Evolutionary conservation across 53 echinoderm and acorn worm genomes (phyloP), one percentile per base, ranked within the genome.

Genomic region (Echinarachnius parma): DNA sequence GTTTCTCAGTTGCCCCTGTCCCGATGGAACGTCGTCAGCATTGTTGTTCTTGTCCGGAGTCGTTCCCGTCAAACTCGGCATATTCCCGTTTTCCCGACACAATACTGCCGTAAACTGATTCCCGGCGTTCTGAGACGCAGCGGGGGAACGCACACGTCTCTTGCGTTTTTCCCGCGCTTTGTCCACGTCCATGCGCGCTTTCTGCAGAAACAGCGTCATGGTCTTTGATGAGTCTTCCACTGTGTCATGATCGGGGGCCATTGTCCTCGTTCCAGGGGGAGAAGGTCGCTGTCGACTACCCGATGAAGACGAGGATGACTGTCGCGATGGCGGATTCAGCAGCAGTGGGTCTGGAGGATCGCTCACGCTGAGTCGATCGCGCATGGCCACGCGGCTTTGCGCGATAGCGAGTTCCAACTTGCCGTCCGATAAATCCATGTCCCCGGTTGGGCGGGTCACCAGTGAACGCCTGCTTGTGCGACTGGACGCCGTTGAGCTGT

Each of bases 141-240:
- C 9, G 27, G 0, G 14, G 21, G 68, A 32, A 21, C 29, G 20
- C 31, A 22, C 20, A 16, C 49, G 53, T 0, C 68, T 34, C 9
- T 31, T 33, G 18, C 68, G 21, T 21, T 68, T 68, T 55, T 83
- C 68, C 3, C 83, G 83, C 52, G 68, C 75, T 28, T 60, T 66
- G 37, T 83, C 77, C 42, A 83, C 59, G 42, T 83, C 69, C 39
- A 46, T 59, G 19, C 77, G 66, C 20, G 77, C 83, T 37, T 48
- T 61, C 58, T 83, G 66, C 66, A 83, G 34, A 24, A 83, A 83
- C 49, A 67, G 67, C 25, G 77, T 14, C 83, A 83, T 83, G 2
- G 83, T 72, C 20, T 42, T 35, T 28, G 74, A 28, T 27, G 74
- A 55, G 36, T 72, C 74, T 45, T 15, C 57, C 16, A 42, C 8